A percentile compares a stretch with the other conserved stretches of the same genome.
Conservation (phyloP, 2,113 vertebrate species). For the Tiliqua scincoides region DNA sequence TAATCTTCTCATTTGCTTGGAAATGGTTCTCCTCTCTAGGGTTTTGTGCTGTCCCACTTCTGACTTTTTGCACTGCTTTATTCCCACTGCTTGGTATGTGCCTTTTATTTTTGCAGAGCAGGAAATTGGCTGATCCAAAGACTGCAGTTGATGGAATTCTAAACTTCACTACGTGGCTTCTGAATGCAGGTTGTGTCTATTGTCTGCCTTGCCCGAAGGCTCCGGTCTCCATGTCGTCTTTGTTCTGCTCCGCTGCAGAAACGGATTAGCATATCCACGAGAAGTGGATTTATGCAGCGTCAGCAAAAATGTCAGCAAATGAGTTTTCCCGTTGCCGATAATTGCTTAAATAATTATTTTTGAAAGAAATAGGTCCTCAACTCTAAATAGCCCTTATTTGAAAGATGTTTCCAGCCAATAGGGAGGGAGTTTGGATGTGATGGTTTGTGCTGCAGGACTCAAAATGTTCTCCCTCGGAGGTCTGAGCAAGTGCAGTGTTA, state of each 20-base stretch:
- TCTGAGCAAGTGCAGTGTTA: background rate
- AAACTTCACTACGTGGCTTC: background rate
- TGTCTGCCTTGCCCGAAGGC: background rate
- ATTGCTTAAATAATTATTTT: background rate
- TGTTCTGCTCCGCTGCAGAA: background rate
- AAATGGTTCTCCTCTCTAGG: background rate
- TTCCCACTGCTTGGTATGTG: background rate
- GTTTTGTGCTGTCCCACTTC: background rate
- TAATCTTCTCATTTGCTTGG: background rate
- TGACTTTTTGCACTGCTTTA: background rate
- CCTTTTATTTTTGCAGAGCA: background rate
- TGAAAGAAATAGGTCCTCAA: background rate
- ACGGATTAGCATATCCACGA: background rate
- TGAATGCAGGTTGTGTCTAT: accelerated
- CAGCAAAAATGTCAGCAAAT: background rate
- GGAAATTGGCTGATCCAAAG: background rate
- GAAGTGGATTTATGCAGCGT: background rate
- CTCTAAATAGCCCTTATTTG: background rate
- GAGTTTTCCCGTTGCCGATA: background rate
- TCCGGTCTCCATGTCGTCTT: background rate
- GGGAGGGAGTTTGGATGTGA: background rate
- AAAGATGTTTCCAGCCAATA: background rate
- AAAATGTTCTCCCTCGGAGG: background rate
- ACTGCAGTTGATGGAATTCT: background rate
- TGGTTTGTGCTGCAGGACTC: slow-evolving; percentile 4